Percentiles rank a stretch among this genome's conserved stretches.
Evolutionary conservation across 2,888 invertebrate genomes (phyloP).

Genomic region (Thelaira solivaga): DNA sequence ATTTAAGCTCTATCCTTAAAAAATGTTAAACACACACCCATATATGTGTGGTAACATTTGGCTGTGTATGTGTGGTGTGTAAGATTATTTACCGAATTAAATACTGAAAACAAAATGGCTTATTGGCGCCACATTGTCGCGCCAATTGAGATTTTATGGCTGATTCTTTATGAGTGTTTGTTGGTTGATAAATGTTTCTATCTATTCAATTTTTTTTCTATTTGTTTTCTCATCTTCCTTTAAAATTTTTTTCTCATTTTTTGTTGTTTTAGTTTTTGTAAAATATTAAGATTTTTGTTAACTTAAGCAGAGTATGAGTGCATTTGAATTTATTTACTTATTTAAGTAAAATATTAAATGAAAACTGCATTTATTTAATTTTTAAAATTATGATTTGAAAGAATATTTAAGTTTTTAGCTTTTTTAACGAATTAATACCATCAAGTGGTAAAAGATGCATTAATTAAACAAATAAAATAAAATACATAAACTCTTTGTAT

Average conservation of each 20-base stretch:
- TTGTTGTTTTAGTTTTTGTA: too few species aligned
- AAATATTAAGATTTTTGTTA: conserved; percentile 28
- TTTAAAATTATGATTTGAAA: not conserved
- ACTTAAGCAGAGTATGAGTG: not conserved
- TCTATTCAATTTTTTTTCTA: conserved; percentile 49
- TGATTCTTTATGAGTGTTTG: conserved; percentile 51
- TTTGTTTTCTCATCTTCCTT: conserved; percentile 6
- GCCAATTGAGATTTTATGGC: conserved; percentile 76
- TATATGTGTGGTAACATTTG: too few species aligned
- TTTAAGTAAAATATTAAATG: conserved; percentile 1
- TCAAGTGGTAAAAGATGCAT: too few species aligned
- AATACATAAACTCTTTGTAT: too few species aligned
- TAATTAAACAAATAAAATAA: too few species aligned
- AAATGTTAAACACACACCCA: not conserved
- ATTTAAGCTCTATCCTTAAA: conserved; percentile 42
- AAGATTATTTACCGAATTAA: conserved; percentile 62
- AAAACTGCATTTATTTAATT: conserved; percentile 20
- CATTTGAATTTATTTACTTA: not conserved
- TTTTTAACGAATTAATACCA: too few species aligned
- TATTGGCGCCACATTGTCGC: conserved; percentile 76
- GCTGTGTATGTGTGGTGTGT: too few species aligned
- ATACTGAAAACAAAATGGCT: conserved; percentile 72
- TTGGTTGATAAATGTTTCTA: conserved; percentile 60
- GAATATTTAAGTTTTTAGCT: too few species aligned
- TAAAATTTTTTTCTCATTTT: conserved; percentile 28